Evolutionary conservation across 1,140 invertebrate species (phyloP).

Genomic region (Caenorhabditis elegans): DNA sequence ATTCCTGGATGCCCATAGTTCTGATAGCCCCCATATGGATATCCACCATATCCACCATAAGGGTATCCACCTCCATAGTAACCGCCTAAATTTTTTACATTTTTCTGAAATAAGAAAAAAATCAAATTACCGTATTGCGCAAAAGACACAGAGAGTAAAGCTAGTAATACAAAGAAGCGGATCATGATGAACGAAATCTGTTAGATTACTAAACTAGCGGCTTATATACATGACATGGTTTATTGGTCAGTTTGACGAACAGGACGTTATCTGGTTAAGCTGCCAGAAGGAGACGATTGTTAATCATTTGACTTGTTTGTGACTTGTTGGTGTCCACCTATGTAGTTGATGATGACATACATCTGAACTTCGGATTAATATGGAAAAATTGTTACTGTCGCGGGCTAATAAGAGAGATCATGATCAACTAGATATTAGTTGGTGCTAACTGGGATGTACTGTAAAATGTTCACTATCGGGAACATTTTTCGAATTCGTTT

Average conservation of each 20-base stretch:
- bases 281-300: neutral
- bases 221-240: neutral
- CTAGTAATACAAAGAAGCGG: neutral
- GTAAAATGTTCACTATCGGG: too few species aligned
- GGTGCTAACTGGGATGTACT: too few species aligned
- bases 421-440: too few species aligned
- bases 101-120: neutral
- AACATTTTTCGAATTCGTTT: too few species aligned
- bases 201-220: neutral
- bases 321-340: too few species aligned
- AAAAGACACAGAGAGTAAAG: neutral
- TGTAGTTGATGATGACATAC: too few species aligned
- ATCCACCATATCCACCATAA: neutral
- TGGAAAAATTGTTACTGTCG: too few species aligned
- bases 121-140: neutral
- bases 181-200: neutral
- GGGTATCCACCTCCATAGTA: too few species aligned
- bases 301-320: constrained; percentile 10
- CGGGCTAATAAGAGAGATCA: too few species aligned
- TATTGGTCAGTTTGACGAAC: neutral
- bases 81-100: neutral
- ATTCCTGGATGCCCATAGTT: neutral
- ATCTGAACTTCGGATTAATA: too few species aligned
- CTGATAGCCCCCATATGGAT: neutral
- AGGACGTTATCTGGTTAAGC: neutral